Conservation (phyloP, 2,888 invertebrate species). For the Teleogryllus oceanicus region DNA sequence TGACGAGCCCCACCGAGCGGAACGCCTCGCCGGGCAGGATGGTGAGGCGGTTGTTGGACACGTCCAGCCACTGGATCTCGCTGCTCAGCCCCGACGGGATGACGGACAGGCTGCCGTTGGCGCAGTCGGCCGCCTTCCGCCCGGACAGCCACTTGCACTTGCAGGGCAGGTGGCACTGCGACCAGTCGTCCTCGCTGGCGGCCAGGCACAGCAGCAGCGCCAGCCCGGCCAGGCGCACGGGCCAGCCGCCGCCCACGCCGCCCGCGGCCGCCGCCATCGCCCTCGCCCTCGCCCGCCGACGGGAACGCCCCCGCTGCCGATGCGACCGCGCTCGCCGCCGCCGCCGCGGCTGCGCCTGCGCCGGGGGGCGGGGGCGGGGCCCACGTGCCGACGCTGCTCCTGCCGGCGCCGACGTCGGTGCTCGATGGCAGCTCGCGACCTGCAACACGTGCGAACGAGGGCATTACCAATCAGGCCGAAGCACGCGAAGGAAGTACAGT, state of each 20-base stretch:
- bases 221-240: constrained; percentile 36
- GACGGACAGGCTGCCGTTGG: constrained; percentile 58
- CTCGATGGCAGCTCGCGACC: no score
- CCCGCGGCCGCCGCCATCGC: constrained; percentile 33
- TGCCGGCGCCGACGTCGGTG: no score
- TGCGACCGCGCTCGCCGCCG: constrained; percentile 6
- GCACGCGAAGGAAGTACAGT: no score
- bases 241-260: constrained; percentile 40
- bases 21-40: constrained; percentile 67
- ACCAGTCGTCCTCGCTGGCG: constrained; percentile 51
- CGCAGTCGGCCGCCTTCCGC: constrained; percentile 79
- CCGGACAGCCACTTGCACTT: constrained; percentile 83
- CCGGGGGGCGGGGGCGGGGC: no score
- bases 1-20: constrained; percentile 63
- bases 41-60: constrained; percentile 66
- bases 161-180: constrained; percentile 65
- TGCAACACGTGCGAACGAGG: no score
- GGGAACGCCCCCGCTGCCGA: neutral
- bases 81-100: constrained; percentile 71
- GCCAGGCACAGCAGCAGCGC: constrained; percentile 43
- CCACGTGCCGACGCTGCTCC: no score
- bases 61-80: constrained; percentile 65
- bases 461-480: no score
- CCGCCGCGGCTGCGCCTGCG: neutral
- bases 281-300: constrained; percentile 11